These are phyloP conservation scores for Resseliella maxima DNA, from an alignment of 2,888 invertebrate species.

Conservation along the genomic window DNA sequence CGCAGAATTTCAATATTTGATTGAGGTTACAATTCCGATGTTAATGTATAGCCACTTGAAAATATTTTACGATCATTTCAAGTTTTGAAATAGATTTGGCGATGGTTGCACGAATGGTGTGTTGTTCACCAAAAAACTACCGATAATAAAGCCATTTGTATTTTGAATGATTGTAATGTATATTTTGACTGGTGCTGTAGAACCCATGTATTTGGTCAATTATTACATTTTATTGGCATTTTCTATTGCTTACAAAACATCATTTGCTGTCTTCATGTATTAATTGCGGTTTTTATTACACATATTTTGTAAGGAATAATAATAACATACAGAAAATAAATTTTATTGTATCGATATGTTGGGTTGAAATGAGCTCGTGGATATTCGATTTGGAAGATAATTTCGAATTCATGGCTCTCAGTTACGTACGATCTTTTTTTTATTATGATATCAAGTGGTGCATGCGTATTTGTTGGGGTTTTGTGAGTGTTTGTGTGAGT, in stretches of 20 bases:
- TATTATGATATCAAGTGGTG: conserved; percentile 55
- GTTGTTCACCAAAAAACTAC: background rate
- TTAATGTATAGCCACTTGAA: conserved; percentile 26
- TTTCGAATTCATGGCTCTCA: background rate
- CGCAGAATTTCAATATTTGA: background rate
- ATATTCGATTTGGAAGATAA: background rate
- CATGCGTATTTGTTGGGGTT: background rate
- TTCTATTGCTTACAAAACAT: conserved; percentile 33
- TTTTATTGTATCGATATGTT: background rate
- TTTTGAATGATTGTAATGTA: background rate
- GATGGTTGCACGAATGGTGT: background rate
- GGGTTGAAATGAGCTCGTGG: conserved; percentile 3
- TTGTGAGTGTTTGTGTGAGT: background rate
- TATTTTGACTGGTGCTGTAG: background rate
- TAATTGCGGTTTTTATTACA: conserved; percentile 54
- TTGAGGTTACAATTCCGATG: conserved; percentile 11
- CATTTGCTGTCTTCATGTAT: background rate
- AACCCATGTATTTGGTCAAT: background rate
- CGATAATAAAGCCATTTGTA: conserved; percentile 32
- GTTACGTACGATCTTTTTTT: conserved; percentile 1
- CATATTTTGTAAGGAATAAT: conserved; percentile 19
- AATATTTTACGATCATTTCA: background rate
- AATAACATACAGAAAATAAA: background rate
- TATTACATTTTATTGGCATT: conserved; percentile 51
- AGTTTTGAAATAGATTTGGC: conserved; percentile 35